Base-by-base conservation (phyloP, 2,113 vertebrate genomes). In the Panthera leo region DNA sequence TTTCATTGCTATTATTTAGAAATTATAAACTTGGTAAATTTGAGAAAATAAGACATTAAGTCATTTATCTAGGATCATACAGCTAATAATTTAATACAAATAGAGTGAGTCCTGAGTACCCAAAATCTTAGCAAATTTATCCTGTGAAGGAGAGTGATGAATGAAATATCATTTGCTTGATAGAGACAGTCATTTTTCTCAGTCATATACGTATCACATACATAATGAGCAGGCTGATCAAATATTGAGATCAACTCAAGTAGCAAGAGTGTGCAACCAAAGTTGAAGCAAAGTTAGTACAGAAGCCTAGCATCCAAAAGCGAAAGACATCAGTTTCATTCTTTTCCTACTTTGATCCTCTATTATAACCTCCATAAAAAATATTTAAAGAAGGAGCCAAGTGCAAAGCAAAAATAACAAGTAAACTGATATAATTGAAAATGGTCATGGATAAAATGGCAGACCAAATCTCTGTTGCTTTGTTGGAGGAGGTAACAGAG, bases 241-340 rank as follows among this genome's bases (percentile, higher is more conserved):
- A 39, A 10, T 34, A 63, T 15, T 39, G 65, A 63, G 8, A 18
- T 11, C 51, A 82, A 5, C 11, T 23, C 29, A 6, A 53, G 15
- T 2, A 73, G 0, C 9, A 79, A 23, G 3, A 68, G 2, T 5
- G 0, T 67, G 34, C 23, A 11, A 36, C 16, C 25, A 3, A 68
- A 67, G 3, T 10, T 39, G 5, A 71, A 61, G 2, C 2, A 61
- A 75, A 16, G 1, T 68, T 76, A 42, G 21, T n/a, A 11, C 11
- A 67, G 16, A 93, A 21, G 21, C 18, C n/a, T 48, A 29, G 10
- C 25, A 58, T 29, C 7, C 1, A 65, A 51, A 5, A 85, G 12
- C 7, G 48, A 18, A 31, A 93, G 6, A 67, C 0, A 18, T 21
- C 2, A 0, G 5, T 85, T 67, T 34, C 16, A n/a, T 79, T 42